These are phyloP conservation scores for Torymus auratus DNA, from an alignment of 2,888 invertebrate genomes.

Conservation along the genomic window DNA sequence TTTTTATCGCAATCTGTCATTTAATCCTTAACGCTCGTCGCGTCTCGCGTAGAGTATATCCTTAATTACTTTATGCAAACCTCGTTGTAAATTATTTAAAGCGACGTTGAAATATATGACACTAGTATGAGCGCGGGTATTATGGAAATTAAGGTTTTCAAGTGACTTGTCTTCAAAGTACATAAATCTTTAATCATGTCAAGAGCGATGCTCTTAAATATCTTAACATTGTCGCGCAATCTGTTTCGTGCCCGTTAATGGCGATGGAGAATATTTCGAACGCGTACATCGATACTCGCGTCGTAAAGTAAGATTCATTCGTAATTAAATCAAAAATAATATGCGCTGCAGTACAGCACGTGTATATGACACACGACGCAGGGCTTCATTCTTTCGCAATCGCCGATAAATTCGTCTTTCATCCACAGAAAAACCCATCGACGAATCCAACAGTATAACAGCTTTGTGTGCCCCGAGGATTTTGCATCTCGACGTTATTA, in stretches of 20 bases:
- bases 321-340: no score
- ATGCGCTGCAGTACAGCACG: no score
- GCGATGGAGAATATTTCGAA: no score
- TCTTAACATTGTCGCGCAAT: slow-evolving; percentile 18
- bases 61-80: slow-evolving; percentile 34
- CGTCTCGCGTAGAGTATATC: background rate
- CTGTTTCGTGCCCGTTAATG: background rate
- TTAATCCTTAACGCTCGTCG: slow-evolving; percentile 1
- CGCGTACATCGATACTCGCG: no score
- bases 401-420: no score
- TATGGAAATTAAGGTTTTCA: slow-evolving; percentile 36
- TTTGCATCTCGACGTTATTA: background rate
- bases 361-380: no score
- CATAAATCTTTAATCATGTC: slow-evolving; percentile 43
- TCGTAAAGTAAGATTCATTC: no score
- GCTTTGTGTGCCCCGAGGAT: no score
- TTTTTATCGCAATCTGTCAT: background rate
- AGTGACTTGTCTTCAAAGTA: slow-evolving; percentile 33
- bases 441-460: background rate
- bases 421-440: no score
- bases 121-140: slow-evolving; percentile 29
- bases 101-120: slow-evolving; percentile 39
- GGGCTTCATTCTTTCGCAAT: no score
- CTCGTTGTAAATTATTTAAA: slow-evolving; percentile 24
- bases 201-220: slow-evolving; percentile 20